Evolutionary conservation across 2,888 invertebrate species (phyloP), one percentile per base, ranked within the genome.

Genomic region (Platerodrilus igneus): DNA sequence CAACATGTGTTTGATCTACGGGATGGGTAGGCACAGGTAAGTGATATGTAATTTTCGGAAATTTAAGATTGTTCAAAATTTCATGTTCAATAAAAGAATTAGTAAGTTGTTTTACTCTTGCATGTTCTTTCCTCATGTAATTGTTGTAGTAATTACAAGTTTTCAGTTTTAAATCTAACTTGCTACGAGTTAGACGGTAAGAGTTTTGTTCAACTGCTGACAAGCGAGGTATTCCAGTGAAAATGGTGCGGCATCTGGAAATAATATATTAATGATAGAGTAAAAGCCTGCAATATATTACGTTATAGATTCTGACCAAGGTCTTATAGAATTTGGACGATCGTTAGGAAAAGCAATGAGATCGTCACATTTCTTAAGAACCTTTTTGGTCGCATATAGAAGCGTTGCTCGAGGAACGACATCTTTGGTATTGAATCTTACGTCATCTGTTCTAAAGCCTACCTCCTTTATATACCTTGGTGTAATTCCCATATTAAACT

Each of bases 281-380:
- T 2, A 21, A 40, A 29, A 18, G 13, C 4, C 3, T 17, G 13
- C 10, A n/a, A 33, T 11, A 20, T 17, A 17, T 41, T 48, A 52
- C 50, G 27, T 41, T 9, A 18, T 17, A 3, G 35, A 30, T 6
- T 37, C 36, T 40, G 38, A 57, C 57, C 63, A 66, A 1, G 64
- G 64, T 25, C 62, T 50, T 21, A 67, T 35, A 3, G 52, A 52
- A 21, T 46, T 45, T 0, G 60, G 58, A 36, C 54, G 53, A 37
- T 68, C 68, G 39, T 68, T 69, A 3, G 68, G 68, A 49, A 67
- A 68, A 8, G 67, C 67, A 10, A 68, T 56, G 7, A 62, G 17
- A 9, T 51, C 50, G 18, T 55, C 50, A n/a, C 50, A 45, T 13
- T 51, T 49, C 4, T 51, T 31, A 9, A 53, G 46, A 6, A 26